phyloP scores from a whole-genome alignment of 1,140 invertebrate genomes.

The Meloidogyne hapla region DNA sequence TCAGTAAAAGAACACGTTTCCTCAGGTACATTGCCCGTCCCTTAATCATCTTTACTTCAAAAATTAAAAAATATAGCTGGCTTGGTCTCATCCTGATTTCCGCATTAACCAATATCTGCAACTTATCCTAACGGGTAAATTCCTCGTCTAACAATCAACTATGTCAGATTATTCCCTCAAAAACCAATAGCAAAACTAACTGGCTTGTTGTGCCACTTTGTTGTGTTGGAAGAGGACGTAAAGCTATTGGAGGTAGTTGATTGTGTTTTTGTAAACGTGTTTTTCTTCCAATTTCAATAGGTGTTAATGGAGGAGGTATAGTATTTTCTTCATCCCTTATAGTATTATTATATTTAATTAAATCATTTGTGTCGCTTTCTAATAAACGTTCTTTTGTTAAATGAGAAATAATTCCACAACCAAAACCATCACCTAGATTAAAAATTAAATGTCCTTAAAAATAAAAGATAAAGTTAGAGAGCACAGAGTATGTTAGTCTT shows the following conservation, averaged over 20 bases:
- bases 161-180: no score
- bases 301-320: background rate
- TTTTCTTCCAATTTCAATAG: background rate
- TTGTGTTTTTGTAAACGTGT: conserved; percentile 14
- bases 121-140: no score
- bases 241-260: conserved; percentile 9
- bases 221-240: background rate
- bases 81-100: no score
- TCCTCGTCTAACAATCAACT: no score
- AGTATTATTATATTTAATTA: conserved; percentile 49
- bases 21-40: no score
- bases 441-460: background rate
- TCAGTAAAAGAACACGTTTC: no score
- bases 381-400: conserved; percentile 60
- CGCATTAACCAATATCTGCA: no score
- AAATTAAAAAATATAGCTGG: no score
- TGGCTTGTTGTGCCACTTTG: background rate
- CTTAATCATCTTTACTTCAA: no score
- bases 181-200: background rate
- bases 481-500: background rate
- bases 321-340: background rate
- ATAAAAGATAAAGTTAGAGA: background rate
- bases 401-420: conserved; percentile 83
- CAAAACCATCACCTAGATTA: conserved; percentile 79
- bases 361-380: conserved; percentile 58